Base-by-base conservation (phyloP, 1,140 invertebrate species). In the Brachionus rubens region DNA sequence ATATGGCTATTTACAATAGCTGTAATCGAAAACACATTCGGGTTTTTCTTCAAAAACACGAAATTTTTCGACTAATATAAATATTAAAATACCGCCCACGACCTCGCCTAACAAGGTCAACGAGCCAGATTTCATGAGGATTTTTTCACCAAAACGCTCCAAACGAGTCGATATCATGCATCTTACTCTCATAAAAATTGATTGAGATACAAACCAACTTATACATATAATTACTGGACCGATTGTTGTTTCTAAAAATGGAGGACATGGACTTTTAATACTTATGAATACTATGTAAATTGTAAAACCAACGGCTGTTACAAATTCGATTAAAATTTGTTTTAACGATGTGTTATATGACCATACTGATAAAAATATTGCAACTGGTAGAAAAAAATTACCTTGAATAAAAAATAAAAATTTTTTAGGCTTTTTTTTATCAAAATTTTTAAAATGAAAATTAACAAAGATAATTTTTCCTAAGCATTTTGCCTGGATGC, bases 311-410 rank as follows among this genome's bases (percentile, higher is more conserved):
- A 56, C 28, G 16, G 72, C 72, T 6, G 56, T 9, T 19, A 33
- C 12, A 43, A 75, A 56, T 30, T 54, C 33, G 43, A 75, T 56
- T 16, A 47, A 10, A 33, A 75, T 56, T 41, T 54, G 33, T 7
- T 28, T 43, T 21, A 75, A 14, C 28, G 48, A 56, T 56, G 47
- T 50, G 14, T 75, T 48, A 48, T 75, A 75, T 4, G 48, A 75
- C 48, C 48, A 75, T n/a, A 75, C 50, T 12, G 68, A 72, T 21
- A 72, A 41, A 50, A 72, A 72, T 9, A 72, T 72, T n/a, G 68
- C 43, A 19, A 72, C 50, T 6, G 68, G 68, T 2, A 72, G 33
- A 24, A 48, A 48, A 72, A 72, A 19, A 36, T 50, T 50, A 72
- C 68, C 68, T 72, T 50, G 28, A 43, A 14, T 3, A 46, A n/a